Percentiles rank a stretch among this genome's conserved stretches.
Evolutionary conservation across 2,797 vertebrate genomes (phyloP).

Genomic region (Pygocentrus nattereri): DNA sequence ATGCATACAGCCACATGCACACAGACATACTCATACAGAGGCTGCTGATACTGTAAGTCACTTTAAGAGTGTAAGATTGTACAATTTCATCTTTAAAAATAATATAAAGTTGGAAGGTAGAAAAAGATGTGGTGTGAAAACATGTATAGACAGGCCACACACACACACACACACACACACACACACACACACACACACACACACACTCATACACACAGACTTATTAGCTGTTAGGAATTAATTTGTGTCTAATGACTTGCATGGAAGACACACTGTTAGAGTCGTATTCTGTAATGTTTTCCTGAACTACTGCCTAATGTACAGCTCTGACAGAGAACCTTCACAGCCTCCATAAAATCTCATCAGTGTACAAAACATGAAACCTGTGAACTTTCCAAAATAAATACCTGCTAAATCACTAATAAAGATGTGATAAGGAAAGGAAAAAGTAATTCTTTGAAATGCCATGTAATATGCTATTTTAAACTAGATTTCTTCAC

Average conservation of each 20-base stretch:
- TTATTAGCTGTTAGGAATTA: conserved; percentile 51
- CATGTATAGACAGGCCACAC: background rate
- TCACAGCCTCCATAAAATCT: conserved; percentile 37
- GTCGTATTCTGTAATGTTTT: conserved; percentile 71
- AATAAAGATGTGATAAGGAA: background rate
- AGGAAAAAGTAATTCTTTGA: conserved; percentile 55
- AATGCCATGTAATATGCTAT: conserved; percentile 61
- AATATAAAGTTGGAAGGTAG: background rate
- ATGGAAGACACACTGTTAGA: conserved; percentile 75
- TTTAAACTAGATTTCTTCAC: conserved; percentile 59
- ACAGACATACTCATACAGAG: background rate
- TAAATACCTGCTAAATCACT: conserved; percentile 58
- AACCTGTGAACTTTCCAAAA: conserved; percentile 68
- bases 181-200: conserved; percentile 9
- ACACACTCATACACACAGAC: conserved; percentile 46
- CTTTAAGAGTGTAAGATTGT: conserved; percentile 1
- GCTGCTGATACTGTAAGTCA: conserved; percentile 1
- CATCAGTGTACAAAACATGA: conserved; percentile 73
- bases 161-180: conserved; percentile 16
- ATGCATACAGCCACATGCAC: background rate
- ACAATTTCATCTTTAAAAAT: background rate
- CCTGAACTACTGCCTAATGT: conserved; percentile 77
- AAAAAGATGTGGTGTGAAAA: background rate
- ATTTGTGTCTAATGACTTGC: conserved; percentile 74
- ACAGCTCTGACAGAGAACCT: conserved; percentile 38